Evolutionary conservation across 2,888 invertebrate species (phyloP).

Genomic region (Elmis aenea): DNA sequence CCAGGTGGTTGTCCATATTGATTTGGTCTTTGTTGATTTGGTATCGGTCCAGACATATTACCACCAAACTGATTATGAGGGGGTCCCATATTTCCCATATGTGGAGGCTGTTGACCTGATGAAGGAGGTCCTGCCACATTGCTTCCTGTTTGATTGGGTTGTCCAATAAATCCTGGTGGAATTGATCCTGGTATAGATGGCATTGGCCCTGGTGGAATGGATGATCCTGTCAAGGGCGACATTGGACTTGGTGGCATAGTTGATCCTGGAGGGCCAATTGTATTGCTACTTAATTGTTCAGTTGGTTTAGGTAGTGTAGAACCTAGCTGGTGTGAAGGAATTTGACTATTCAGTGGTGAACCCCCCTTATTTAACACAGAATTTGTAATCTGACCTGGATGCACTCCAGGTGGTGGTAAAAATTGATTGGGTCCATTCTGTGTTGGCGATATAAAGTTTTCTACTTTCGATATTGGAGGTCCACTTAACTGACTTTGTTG

Average conservation of each 20-base stretch:
- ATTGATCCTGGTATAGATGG: constrained; percentile 10
- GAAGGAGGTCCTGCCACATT: constrained; percentile 4
- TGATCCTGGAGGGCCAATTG: no score
- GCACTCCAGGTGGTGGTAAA: no score
- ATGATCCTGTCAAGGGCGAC: constrained; percentile 3
- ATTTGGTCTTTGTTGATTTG: constrained; percentile 7
- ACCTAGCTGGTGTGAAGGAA: no score
- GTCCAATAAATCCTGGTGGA: constrained; percentile 1
- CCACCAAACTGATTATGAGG: constrained; percentile 10
- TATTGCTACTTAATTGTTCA: no score
- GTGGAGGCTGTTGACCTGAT: background rate
- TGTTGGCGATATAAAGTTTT: no score
- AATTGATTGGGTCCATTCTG: no score
- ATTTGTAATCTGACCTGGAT: no score
- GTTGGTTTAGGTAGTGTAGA: no score
- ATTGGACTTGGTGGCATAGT: constrained; percentile 7
- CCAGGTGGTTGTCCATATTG: constrained; percentile 4
- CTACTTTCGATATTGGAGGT: no score
- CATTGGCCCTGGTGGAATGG: constrained; percentile 5
- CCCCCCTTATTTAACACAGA: no score
- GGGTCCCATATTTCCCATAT: background rate
- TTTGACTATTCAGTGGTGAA: no score
- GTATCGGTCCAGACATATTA: constrained; percentile 16
- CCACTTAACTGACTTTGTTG: no score
- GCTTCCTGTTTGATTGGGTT: constrained; percentile 1